These are phyloP conservation scores for Apotomis turbidana DNA, from an alignment of 2,888 invertebrate genomes.

Conservation along the genomic window DNA sequence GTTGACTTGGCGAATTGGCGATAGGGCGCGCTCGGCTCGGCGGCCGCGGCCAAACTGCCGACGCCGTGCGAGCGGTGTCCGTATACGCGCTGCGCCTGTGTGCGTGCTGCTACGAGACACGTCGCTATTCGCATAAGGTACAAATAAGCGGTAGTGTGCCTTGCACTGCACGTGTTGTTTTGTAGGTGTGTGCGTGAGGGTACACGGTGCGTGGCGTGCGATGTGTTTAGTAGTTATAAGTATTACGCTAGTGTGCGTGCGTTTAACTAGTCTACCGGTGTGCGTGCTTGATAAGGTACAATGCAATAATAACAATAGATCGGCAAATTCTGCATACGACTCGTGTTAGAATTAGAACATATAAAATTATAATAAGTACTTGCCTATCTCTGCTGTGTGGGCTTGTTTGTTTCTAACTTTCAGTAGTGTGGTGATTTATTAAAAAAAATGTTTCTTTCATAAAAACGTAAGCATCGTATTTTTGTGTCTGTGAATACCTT, in stretches of 20 bases:
- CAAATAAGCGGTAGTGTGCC: background rate
- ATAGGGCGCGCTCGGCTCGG: constrained; percentile 17
- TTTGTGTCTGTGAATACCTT: too few relatives aligned
- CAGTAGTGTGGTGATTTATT: too few relatives aligned
- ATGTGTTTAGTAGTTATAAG: background rate
- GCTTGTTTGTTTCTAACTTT: too few relatives aligned
- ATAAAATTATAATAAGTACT: too few relatives aligned
- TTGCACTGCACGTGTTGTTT: background rate
- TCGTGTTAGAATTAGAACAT: too few relatives aligned
- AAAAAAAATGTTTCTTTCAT: too few relatives aligned
- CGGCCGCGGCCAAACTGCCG: constrained; percentile 1
- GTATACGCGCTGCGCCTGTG: constrained; percentile 12
- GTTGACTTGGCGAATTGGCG: too few relatives aligned
- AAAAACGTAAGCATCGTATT: too few relatives aligned
- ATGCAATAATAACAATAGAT: too few relatives aligned
- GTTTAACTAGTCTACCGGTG: background rate
- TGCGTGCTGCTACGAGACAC: background rate
- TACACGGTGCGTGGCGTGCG: too few relatives aligned
- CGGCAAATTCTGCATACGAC: too few relatives aligned
- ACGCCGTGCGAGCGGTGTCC: background rate
- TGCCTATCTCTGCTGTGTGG: too few relatives aligned
- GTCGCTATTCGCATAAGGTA: constrained; percentile 16
- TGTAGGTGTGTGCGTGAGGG: background rate
- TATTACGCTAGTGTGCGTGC: background rate
- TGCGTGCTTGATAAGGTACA: background rate